Evolutionary conservation across 2,797 vertebrate species (phyloP).

Genomic region (Rhinogobio ventralis): DNA sequence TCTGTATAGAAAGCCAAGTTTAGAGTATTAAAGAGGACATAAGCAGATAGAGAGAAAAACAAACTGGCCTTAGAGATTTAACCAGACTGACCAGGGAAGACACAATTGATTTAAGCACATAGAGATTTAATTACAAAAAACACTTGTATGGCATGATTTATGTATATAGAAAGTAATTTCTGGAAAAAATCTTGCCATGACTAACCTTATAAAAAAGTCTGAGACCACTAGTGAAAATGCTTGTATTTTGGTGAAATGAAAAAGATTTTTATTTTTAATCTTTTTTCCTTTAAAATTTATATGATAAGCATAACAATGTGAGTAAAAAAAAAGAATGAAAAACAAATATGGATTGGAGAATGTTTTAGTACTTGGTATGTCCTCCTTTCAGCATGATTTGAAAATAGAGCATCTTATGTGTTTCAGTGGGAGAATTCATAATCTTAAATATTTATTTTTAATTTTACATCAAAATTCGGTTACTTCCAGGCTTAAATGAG

Average conservation of each 20-base stretch:
- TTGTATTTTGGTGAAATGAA: not conserved
- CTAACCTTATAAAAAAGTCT: not conserved
- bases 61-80: slow-evolving; percentile 4
- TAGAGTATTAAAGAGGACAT: slow-evolving; percentile 33
- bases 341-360: not conserved
- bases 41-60: not conserved
- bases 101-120: slow-evolving; percentile 3
- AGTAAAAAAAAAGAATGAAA: not conserved
- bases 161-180: slow-evolving; percentile 6
- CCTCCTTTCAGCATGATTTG: not conserved
- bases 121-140: not conserved
- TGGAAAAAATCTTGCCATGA: not conserved
- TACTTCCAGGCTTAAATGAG: not conserved
- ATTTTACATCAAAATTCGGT: not conserved
- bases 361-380: not conserved
- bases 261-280: not conserved
- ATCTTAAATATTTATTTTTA: not conserved
- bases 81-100: slow-evolving; percentile 20
- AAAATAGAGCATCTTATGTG: not conserved
- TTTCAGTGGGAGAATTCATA: not conserved
- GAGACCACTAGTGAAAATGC: slow-evolving; percentile 12
- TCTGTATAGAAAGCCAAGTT: slow-evolving; percentile 27
- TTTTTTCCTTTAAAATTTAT: not conserved
- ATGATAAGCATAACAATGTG: not conserved
- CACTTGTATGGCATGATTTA: not conserved